Percentiles rank a stretch among this genome's conserved stretches.
Conservation (phyloP, 1,140 invertebrate species). For the Drosophila seguyi region DNA sequence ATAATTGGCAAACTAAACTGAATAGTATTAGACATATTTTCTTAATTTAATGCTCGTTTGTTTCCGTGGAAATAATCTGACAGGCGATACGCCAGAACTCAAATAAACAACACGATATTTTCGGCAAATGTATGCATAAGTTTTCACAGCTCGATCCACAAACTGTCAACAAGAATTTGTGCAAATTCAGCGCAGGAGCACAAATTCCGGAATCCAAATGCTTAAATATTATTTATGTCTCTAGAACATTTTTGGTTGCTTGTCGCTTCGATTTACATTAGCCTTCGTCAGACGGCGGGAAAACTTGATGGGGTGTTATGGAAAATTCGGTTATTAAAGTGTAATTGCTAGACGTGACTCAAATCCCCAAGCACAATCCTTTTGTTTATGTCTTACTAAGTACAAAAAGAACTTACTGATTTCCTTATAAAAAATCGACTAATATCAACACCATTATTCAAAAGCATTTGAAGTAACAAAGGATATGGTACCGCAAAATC, state of each 20-base stretch:
- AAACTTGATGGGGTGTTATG: neutral
- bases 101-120: slow-evolving; percentile 21
- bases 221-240: slow-evolving; percentile 58
- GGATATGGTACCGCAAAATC: slow-evolving; percentile 21
- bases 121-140: slow-evolving; percentile 31
- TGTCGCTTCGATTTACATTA: too few species aligned
- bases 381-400: too few species aligned
- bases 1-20: too few species aligned
- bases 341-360: too few species aligned
- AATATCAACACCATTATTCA: neutral
- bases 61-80: too few species aligned
- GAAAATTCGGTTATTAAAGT: too few species aligned
- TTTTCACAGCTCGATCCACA: slow-evolving; percentile 29
- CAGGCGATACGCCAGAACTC: slow-evolving; percentile 17
- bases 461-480: neutral
- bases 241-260: slow-evolving; percentile 2
- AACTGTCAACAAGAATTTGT: slow-evolving; percentile 61
- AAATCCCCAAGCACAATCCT: too few species aligned
- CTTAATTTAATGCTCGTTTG: too few species aligned
- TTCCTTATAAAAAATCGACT: neutral
- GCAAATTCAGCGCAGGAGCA: slow-evolving; percentile 33
- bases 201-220: slow-evolving; percentile 2
- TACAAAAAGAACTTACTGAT: too few species aligned
- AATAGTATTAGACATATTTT: too few species aligned
- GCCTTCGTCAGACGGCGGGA: too few species aligned